Conservation (phyloP, 2,888 invertebrate genomes). For the Dicroscelio sp. region DNA sequence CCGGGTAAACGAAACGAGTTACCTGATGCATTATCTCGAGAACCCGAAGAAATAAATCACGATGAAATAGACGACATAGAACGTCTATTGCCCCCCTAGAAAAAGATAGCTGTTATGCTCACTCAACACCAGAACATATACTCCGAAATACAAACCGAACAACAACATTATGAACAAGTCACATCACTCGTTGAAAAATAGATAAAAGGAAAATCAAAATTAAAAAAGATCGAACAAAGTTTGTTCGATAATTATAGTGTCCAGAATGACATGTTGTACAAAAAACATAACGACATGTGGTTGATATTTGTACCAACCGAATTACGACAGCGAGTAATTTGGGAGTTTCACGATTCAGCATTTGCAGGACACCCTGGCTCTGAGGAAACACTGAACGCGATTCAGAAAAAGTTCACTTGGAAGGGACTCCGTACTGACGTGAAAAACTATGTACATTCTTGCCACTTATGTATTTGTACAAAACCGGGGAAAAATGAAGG, state of each 20-base stretch:
- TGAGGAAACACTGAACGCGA: neutral
- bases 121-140: neutral
- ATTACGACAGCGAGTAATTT: neutral
- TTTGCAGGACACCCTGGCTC: neutral
- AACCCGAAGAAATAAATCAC: neutral
- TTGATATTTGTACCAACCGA: neutral
- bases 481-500: neutral
- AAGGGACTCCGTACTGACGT: neutral
- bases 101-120: neutral
- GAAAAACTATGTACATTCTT: neutral
- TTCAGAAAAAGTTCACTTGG: constrained; percentile 3
- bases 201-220: neutral
- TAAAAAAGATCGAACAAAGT: neutral
- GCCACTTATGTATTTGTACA: neutral
- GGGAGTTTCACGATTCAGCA: neutral
- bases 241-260: neutral
- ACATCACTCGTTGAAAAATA: neutral
- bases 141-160: neutral
- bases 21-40: constrained; percentile 11
- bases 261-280: neutral
- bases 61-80: neutral
- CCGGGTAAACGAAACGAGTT: constrained; percentile 62
- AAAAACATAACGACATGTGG: neutral
- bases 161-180: neutral
- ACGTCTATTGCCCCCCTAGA: neutral